Percentiles rank a stretch among this genome's conserved stretches.
phyloP scores from a whole-genome alignment of 1,140 invertebrate species.

The Aphaenogaster floridana region DNA sequence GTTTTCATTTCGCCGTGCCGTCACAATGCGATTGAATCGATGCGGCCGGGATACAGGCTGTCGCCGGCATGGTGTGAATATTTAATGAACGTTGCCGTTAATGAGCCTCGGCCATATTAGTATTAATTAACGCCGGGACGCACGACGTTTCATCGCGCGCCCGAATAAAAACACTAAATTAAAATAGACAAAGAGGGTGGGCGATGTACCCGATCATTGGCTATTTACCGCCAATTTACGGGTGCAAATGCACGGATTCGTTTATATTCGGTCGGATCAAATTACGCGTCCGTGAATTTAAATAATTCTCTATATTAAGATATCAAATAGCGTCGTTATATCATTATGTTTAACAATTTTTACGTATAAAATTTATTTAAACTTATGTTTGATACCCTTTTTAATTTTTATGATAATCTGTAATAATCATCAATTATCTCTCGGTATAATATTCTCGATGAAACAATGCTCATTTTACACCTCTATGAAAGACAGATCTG shows the following conservation, averaged over 20 bases:
- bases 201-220: neutral
- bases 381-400: neutral
- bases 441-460: neutral
- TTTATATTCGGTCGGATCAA: neutral
- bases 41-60: conserved; percentile 75
- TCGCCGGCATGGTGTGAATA: conserved; percentile 78
- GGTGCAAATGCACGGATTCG: neutral
- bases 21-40: conserved; percentile 81
- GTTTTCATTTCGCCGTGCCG: conserved; percentile 71
- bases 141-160: conserved; percentile 63
- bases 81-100: conserved; percentile 83
- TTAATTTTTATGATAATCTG: neutral
- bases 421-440: conserved; percentile 19
- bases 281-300: neutral
- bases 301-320: neutral
- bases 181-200: conserved; percentile 45
- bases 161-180: conserved; percentile 43
- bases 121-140: conserved; percentile 81
- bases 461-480: neutral
- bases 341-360: neutral
- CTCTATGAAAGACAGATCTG: neutral
- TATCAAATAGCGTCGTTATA: neutral
- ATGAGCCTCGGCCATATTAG: conserved; percentile 82
- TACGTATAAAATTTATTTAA: neutral
- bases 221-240: conserved; percentile 51